Base-by-base conservation (phyloP, 2,888 invertebrate species). In the Sesamia inferens region DNA sequence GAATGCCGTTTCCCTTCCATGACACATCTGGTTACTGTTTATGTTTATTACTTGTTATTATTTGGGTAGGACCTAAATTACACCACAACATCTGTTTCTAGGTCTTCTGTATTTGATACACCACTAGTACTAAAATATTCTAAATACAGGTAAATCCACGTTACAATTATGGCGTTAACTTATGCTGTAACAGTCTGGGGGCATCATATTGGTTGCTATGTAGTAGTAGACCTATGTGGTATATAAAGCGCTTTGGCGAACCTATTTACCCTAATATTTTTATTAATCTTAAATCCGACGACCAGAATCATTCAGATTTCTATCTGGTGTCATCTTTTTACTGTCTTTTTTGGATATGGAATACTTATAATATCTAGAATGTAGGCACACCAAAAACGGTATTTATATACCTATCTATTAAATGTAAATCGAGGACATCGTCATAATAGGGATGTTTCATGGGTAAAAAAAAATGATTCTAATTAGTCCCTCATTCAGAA, bases 71-170 rank as follows among this genome's bases (percentile, higher is more conserved):
- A n/a, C 24, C 16, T 59, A 13, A 22, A 44, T 31, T 58, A 22
- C 58, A 16, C 68, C 39, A 42, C 16, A 31, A 19, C 7, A n/a
- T 13, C 16, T 57, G 3, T n/a, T 78, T 31, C 16, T 47, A 54
- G 16, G 14, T 58, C 39, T 73, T 62, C 55, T 16, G 24, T n/a
- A 61, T 48, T 54, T 0, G 54, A 61, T 13, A 19, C 48, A 24
- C 58, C 44, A 19, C 13, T 59, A 8, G 16, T 55, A 24, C 44
- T n/a, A 48, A 24, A 16, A 7, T n/a, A 48, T 6, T 71, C n/a
- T 44, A 59, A 77, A 68, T 77, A 69, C 54, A 24, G 47, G 79
- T 42, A 31, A 69, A 51, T 19, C n/a, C 3, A 54, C 47, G 10
- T 59, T 59, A 24, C 71, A 16, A 1, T 24, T 47, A 70, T 14